Percentiles rank a stretch among this genome's conserved stretches.
Evolutionary conservation across 2,797 vertebrate species (phyloP).

Genomic region (Prionace glauca): DNA sequence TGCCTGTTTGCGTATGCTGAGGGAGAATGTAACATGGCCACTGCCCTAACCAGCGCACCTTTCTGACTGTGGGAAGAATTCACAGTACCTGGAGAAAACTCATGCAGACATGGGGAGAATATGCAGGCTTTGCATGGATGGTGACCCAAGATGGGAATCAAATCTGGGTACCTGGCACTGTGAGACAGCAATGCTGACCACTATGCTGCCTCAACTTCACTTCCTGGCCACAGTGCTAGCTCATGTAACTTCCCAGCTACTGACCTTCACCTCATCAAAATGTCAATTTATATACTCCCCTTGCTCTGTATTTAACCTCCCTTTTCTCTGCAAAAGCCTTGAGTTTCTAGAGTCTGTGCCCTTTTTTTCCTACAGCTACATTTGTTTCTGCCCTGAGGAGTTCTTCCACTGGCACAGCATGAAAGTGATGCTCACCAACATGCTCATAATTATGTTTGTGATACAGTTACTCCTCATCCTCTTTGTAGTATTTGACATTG

Average conservation of each 20-base stretch:
- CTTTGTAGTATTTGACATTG: neutral
- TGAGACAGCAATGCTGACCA: too few species aligned
- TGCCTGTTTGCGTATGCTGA: too few species aligned
- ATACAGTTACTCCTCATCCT: neutral
- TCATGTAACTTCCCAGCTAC: neutral
- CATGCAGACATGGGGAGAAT: too few species aligned
- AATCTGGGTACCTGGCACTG: too few species aligned
- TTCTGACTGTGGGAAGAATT: too few species aligned
- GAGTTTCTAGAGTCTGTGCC: neutral
- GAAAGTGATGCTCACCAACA: neutral
- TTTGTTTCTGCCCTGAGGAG: neutral
- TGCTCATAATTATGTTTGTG: neutral
- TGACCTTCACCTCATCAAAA: neutral
- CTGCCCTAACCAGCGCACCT: too few species aligned
- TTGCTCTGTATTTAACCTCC: neutral
- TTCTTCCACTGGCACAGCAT: neutral
- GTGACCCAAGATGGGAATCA: too few species aligned
- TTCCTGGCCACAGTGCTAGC: neutral
- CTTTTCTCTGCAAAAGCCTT: neutral
- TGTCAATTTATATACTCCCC: neutral
- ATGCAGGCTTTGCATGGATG: too few species aligned
- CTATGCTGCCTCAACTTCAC: neutral
- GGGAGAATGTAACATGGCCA: too few species aligned
- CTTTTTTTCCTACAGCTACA: neutral
- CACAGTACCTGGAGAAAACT: too few species aligned